phyloP scores from a whole-genome alignment of 1,140 invertebrate species.

The Melanaphis sacchari region DNA sequence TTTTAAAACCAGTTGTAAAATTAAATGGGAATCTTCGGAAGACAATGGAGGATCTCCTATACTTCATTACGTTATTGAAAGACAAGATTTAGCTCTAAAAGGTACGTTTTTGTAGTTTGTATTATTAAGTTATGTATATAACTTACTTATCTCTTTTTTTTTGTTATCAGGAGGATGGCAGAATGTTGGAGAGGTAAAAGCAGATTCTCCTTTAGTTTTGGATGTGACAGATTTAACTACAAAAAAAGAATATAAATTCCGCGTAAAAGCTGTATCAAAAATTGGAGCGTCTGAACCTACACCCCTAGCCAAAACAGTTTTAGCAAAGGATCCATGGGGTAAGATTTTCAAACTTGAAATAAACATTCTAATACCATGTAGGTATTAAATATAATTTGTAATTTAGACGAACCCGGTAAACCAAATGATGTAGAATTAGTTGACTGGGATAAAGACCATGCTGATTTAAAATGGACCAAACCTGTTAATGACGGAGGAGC shows the following conservation, averaged over 20 bases:
- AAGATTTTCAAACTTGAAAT: slow-evolving; percentile 61
- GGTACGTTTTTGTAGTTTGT: slow-evolving; percentile 64
- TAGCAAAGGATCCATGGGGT: slow-evolving; percentile 99
- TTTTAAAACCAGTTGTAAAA: slow-evolving; percentile 88
- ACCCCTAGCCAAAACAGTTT: slow-evolving; percentile 80
- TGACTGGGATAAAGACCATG: slow-evolving; percentile 96
- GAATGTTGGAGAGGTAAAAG: slow-evolving; percentile 76
- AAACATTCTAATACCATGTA: neutral
- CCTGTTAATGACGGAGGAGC: slow-evolving; percentile 92
- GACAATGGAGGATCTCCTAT: slow-evolving; percentile 94
- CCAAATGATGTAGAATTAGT: slow-evolving; percentile 87
- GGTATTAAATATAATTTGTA: slow-evolving; percentile 19
- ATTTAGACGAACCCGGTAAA: slow-evolving; percentile 88
- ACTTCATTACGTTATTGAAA: slow-evolving; percentile 91
- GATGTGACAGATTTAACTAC: slow-evolving; percentile 87
- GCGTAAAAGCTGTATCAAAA: slow-evolving; percentile 93
- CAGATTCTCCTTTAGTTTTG: slow-evolving; percentile 72
- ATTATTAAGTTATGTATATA: neutral
- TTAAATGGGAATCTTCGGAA: slow-evolving; percentile 89
- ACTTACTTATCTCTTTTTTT: neutral
- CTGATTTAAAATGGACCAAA: slow-evolving; percentile 89
- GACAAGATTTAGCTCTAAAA: slow-evolving; percentile 89
- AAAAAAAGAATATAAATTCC: slow-evolving; percentile 93
- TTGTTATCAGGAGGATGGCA: slow-evolving; percentile 70
- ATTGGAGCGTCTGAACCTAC: slow-evolving; percentile 88